These are phyloP conservation scores for Bergia sp. DNA, from an alignment of 92 coral and sea anemone species.

Conservation along the genomic window DNA sequence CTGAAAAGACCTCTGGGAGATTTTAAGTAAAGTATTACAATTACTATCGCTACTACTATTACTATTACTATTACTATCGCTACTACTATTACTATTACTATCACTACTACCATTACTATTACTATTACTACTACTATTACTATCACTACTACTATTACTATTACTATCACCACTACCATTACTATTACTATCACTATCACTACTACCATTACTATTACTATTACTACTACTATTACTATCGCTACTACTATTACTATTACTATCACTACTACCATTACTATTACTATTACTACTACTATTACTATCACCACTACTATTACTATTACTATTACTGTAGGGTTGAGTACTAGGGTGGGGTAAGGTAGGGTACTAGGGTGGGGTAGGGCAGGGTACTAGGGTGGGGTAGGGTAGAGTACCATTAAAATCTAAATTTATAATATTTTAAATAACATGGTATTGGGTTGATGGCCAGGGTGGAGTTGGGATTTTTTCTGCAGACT, in stretches of 20 bases:
- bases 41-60: neutral
- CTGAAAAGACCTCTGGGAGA: too few species aligned
- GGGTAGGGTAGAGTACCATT: too few species aligned
- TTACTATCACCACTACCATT: neutral
- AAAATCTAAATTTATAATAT: too few species aligned
- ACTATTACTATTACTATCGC: neutral
- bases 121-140: neutral
- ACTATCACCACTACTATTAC: neutral
- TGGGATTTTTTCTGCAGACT: too few species aligned
- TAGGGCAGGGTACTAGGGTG: too few species aligned
- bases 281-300: neutral
- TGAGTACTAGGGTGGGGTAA: neutral
- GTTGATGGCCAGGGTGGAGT: too few species aligned
- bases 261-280: too few species aligned
- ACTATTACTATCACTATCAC: neutral
- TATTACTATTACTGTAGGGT: neutral
- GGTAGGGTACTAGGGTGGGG: too few species aligned
- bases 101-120: neutral
- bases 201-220: neutral
- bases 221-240: neutral
- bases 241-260: neutral
- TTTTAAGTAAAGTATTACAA: neutral
- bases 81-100: neutral
- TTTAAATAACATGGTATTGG: too few species aligned
- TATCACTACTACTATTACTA: neutral